Percentiles rank a stretch among this genome's conserved stretches.
These are phyloP conservation scores for Gari tellinella DNA, from an alignment of 2,888 invertebrate species.

Conservation along the genomic window DNA sequence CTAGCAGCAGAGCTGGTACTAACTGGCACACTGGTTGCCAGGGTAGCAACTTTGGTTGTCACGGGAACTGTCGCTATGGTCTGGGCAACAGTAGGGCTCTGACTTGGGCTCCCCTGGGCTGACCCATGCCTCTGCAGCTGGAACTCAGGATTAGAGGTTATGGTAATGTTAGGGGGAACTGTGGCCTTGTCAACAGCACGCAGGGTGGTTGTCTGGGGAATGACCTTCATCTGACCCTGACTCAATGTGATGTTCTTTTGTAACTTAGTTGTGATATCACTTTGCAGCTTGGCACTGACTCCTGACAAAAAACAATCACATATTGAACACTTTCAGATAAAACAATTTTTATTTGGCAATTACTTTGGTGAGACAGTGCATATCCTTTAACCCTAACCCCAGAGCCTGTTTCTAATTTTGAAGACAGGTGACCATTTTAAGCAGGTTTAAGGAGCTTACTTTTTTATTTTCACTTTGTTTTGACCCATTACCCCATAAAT, in stretches of 20 bases:
- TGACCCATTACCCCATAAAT: too few species aligned
- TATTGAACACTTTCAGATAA: too few species aligned
- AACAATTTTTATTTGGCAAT: too few species aligned
- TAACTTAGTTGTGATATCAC: slow-evolving; percentile 25
- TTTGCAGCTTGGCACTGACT: not conserved
- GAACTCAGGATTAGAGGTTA: slow-evolving; percentile 55
- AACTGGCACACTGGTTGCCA: slow-evolving; percentile 32
- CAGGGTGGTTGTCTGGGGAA: slow-evolving; percentile 31
- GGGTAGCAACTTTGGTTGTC: slow-evolving; percentile 48
- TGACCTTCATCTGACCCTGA: slow-evolving; percentile 51
- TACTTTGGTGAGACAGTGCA: too few species aligned
- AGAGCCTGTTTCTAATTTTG: too few species aligned
- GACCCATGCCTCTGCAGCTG: slow-evolving; percentile 34
- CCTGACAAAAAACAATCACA: too few species aligned
- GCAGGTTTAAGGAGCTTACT: too few species aligned
- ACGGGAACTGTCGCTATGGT: slow-evolving; percentile 38
- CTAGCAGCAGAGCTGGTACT: slow-evolving; percentile 41
- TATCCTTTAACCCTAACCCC: too few species aligned
- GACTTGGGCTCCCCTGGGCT: slow-evolving; percentile 26
- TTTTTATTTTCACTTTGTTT: too few species aligned
- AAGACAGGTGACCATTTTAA: too few species aligned
- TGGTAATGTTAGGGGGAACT: slow-evolving; percentile 44
- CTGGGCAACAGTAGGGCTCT: slow-evolving; percentile 15
- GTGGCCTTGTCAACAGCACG: slow-evolving; percentile 25
- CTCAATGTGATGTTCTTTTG: slow-evolving; percentile 39